A percentile compares a stretch with the other conserved stretches of the same genome.
phyloP scores from a whole-genome alignment of 2,888 invertebrate species.

The Laothoe populi region DNA sequence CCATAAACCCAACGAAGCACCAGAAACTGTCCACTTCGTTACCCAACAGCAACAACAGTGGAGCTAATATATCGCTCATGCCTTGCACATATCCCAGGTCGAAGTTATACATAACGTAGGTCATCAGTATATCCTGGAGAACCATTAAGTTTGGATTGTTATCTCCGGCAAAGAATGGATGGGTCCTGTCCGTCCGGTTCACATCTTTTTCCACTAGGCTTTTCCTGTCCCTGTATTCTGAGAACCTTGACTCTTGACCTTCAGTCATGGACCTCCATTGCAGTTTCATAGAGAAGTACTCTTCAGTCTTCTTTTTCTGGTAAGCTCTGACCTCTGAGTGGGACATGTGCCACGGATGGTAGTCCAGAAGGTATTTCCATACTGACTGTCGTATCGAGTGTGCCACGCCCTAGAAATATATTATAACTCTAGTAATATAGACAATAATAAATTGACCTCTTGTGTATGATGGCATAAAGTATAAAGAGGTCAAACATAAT shows the following conservation, averaged over 20 bases:
- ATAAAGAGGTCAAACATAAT: too few relatives aligned
- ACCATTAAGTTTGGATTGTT: constrained; percentile 94
- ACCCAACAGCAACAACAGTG: constrained; percentile 93
- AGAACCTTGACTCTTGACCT: constrained; percentile 93
- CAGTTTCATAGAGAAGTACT: constrained; percentile 97
- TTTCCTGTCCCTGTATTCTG: constrained; percentile 95
- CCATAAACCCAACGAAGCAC: constrained; percentile 99
- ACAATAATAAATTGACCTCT: neutral
- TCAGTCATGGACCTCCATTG: constrained; percentile 97
- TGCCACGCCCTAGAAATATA: constrained; percentile 88
- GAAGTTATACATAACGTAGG: constrained; percentile 99
- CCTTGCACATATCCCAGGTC: constrained; percentile 98
- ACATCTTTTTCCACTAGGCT: constrained; percentile 99
- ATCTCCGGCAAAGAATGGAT: constrained; percentile 96
- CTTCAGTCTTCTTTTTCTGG: constrained; percentile 90
- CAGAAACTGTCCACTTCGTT: constrained; percentile 99
- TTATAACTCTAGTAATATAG: neutral
- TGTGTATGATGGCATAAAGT: neutral
- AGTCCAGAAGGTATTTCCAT: constrained; percentile 97
- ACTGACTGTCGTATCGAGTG: constrained; percentile 91
- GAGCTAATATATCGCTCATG: constrained; percentile 98
- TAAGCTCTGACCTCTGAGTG: constrained; percentile 88
- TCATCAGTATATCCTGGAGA: constrained; percentile 97
- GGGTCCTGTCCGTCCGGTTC: constrained; percentile 95
- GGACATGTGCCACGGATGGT: constrained; percentile 93